A percentile compares a stretch with the other conserved stretches of the same genome.
phyloP scores from a whole-genome alignment of 2,888 invertebrate species.

The Chrysotoxum bicinctum region DNA sequence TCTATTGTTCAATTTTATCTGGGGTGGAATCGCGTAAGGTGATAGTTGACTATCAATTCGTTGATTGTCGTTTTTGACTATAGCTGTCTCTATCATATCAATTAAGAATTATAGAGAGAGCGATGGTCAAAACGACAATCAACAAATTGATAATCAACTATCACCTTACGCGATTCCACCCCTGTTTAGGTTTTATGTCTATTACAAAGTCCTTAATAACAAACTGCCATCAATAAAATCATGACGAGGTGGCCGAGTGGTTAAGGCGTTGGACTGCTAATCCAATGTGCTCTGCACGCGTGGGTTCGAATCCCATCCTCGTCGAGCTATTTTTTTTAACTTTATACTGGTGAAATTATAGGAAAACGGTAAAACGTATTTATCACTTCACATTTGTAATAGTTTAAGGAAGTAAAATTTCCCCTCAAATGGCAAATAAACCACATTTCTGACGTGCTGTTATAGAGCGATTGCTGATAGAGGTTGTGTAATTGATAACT shows the following conservation, averaged over 20 bases:
- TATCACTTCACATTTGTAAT: no score
- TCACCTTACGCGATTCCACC: no score
- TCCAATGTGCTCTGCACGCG: slow-evolving; percentile 73
- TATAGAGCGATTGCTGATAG: background rate
- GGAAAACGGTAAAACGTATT: background rate
- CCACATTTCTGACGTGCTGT: background rate
- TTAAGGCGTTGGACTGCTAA: slow-evolving; percentile 73
- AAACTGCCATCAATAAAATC: slow-evolving; percentile 13
- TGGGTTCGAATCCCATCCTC: slow-evolving; percentile 73
- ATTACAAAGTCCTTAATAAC: background rate
- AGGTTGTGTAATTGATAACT: slow-evolving; percentile 23
- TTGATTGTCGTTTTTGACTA: no score
- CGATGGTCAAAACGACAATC: no score
- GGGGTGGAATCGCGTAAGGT: no score
- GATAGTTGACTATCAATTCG: no score
- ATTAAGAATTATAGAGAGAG: no score
- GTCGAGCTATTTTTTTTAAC: slow-evolving; percentile 34
- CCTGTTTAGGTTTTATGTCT: background rate
- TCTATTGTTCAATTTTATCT: no score
- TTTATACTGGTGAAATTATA: background rate
- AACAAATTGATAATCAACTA: no score
- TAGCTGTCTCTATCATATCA: no score
- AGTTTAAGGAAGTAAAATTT: background rate
- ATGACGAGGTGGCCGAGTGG: slow-evolving; percentile 73
- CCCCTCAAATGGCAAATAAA: background rate